Conservation (phyloP, 2,888 invertebrate species). For the Liodrosophila aerea region DNA sequence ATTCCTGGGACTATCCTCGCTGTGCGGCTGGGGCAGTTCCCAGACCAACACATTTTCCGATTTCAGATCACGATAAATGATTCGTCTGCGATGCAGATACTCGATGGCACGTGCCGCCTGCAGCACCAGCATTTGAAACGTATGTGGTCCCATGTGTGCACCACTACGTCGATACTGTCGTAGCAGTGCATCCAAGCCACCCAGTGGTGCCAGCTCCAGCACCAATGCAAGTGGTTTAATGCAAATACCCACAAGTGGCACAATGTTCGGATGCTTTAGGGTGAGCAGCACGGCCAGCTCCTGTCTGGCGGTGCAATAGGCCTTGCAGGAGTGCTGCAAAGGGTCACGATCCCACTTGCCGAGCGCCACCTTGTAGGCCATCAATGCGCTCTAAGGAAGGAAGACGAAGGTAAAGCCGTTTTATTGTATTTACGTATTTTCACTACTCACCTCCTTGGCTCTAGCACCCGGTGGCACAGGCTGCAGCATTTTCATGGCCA, state of each 20-base stretch:
- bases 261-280: constrained; percentile 94
- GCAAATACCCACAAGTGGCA: constrained; percentile 95
- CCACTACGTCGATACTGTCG: constrained; percentile 94
- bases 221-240: constrained; percentile 94
- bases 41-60: constrained; percentile 99
- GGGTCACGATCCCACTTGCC: constrained; percentile 98
- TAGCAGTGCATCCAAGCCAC: constrained; percentile 92
- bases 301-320: constrained; percentile 97
- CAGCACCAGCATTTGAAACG: constrained; percentile 91
- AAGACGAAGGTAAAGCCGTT: too few species aligned
- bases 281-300: constrained; percentile 94
- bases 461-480: constrained; percentile 91
- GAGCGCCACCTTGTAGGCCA: constrained; percentile 86
- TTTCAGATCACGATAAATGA: constrained; percentile 91
- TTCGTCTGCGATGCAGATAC: constrained; percentile 95
- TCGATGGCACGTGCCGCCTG: constrained; percentile 97
- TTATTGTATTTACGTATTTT: background rate
- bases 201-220: constrained; percentile 93
- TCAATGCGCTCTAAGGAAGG: constrained; percentile 77
- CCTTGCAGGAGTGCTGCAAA: constrained; percentile 94
- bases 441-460: constrained; percentile 79
- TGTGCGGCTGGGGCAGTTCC: constrained; percentile 92
- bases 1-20: constrained; percentile 86
- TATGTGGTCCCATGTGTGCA: constrained; percentile 90
- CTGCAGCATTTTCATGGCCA: constrained; percentile 97